Percentiles rank a stretch among this genome's conserved stretches.
phyloP scores from a whole-genome alignment of 1,140 invertebrate genomes.

The Drosophila punjabiensis region DNA sequence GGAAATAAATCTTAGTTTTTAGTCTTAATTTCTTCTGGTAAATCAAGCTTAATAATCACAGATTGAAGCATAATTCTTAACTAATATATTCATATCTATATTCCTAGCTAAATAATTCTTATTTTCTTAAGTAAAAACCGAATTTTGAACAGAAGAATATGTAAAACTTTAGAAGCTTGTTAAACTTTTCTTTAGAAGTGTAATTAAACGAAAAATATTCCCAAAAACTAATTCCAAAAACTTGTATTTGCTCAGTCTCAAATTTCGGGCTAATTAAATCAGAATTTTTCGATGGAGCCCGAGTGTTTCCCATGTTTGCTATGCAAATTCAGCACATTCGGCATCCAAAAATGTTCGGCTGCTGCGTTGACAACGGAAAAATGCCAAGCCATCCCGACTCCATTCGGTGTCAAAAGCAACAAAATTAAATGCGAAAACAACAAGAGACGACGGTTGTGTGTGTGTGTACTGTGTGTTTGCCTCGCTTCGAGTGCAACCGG shows the following conservation, averaged over 20 bases:
- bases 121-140: too few relatives aligned
- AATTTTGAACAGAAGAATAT: background rate
- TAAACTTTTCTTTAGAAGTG: background rate
- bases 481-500: constrained; percentile 43
- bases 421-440: constrained; percentile 81
- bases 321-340: constrained; percentile 71
- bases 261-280: constrained; percentile 17
- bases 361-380: constrained; percentile 61
- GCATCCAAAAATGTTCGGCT: constrained; percentile 20
- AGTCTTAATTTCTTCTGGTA: too few relatives aligned
- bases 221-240: background rate
- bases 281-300: background rate
- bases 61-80: too few relatives aligned
- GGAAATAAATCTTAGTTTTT: too few relatives aligned
- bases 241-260: background rate
- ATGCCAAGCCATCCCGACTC: constrained; percentile 49
- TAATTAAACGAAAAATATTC: background rate
- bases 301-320: constrained; percentile 12
- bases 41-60: too few relatives aligned
- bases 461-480: constrained; percentile 17
- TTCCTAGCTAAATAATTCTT: too few relatives aligned
- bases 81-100: too few relatives aligned
- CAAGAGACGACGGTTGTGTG: constrained; percentile 23
- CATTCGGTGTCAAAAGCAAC: constrained; percentile 82
- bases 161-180: background rate